phyloP scores from a whole-genome alignment of 2,113 vertebrate species.

The Barbus barbus region DNA sequence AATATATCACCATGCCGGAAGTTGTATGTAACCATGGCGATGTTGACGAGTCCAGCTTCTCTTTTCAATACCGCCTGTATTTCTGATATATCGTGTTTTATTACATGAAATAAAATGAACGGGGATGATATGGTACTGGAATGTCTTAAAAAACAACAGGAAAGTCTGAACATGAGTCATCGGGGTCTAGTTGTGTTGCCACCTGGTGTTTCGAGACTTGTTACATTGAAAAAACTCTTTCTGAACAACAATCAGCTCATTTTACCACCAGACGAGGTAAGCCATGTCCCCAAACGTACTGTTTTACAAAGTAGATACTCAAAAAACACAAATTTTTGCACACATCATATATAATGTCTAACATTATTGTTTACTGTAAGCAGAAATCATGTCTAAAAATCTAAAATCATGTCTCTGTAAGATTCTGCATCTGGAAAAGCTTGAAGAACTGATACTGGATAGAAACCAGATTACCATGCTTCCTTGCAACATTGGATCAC shows the following conservation, averaged over 20 bases:
- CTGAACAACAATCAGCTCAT: conserved; percentile 54
- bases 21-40: conserved; percentile 32
- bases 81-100: not conserved
- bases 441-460: conserved; percentile 53
- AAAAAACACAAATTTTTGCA: not conserved
- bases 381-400: not conserved
- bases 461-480: conserved; percentile 53
- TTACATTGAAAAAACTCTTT: conserved; percentile 41
- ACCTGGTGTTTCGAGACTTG: conserved; percentile 38
- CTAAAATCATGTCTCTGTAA: conserved; percentile 21
- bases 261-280: conserved; percentile 57
- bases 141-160: conserved; percentile 38
- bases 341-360: not conserved
- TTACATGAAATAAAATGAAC: conserved; percentile 23
- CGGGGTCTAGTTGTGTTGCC: conserved; percentile 45
- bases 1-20: not conserved
- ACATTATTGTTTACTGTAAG: not conserved
- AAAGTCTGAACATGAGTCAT: conserved; percentile 53
- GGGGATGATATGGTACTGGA: conserved; percentile 27
- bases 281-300: not conserved
- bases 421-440: conserved; percentile 49
- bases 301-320: not conserved
- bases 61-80: not conserved
- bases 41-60: not conserved
- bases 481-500: conserved; percentile 43